Evolutionary conservation across 2,113 vertebrate species (phyloP), one percentile per base, ranked within the genome.

Genomic region (Platichthys flesus): DNA sequence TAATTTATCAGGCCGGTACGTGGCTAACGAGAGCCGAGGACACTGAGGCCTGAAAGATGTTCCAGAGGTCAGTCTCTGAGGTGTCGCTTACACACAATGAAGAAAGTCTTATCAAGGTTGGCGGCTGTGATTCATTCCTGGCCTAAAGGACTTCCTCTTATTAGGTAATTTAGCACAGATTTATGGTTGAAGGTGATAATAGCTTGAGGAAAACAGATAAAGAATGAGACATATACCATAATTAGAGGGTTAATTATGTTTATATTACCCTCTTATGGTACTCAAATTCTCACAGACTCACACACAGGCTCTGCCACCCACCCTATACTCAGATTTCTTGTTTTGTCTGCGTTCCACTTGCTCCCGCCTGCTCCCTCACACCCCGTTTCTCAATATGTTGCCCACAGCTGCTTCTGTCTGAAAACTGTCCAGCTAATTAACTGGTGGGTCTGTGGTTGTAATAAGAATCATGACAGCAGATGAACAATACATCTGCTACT

Each of bases 341-440:
- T 76, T 83, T 80, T 67, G 51, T 60, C 65, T 72, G 74, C 71
- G 51, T 67, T 55, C 57, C 18, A 24, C 81, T 77, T 82, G 64
- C 26, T 58, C 23, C 85, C 64, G 78, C 72, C 60, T 70, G 67
- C 51, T 72, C 79, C 51, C 85, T 86, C 82, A 81, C 88, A 87
- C 80, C 77, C 71, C 15, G 23, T 84, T 79, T 76, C 88, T 88
- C 89, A 92, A 92, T 92, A 92, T 93, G 91, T 89, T 84, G 87
- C 78, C 88, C 86, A 86, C 91, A 93, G 89, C 92, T 93, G 92
- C 88, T 87, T 89, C 80, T 80, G 86, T 89, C 87, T 91, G 91
- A 91, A 91, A 93, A 88, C 66, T 88, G 92, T 91, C 90, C 90
- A 81, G 87, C 88, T 92, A 91, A 93, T 93, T 89, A 93, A 92